phyloP scores from a whole-genome alignment of 2,797 vertebrate genomes.

The Scomberomorus guttatus region DNA sequence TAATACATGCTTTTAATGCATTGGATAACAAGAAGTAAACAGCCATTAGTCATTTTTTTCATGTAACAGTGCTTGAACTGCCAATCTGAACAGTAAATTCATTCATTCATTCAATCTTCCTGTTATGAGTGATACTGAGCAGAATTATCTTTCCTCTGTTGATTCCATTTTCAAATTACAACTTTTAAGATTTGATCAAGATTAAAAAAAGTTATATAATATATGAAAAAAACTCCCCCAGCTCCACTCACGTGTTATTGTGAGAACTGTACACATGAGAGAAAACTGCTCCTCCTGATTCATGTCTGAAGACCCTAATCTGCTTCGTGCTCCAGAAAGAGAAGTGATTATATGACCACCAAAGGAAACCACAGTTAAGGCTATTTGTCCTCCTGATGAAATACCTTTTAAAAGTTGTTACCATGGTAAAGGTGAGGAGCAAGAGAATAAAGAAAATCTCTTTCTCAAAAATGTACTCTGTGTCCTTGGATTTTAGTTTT shows the following conservation, averaged over 20 bases:
- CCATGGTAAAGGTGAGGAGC: conserved; percentile 34
- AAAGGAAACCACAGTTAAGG: conserved; percentile 14
- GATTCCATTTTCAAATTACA: not conserved
- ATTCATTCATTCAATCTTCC: not conserved
- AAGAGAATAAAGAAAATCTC: not conserved
- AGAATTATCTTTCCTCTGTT: no score
- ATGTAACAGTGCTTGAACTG: not conserved
- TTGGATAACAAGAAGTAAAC: not conserved
- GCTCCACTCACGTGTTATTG: not conserved
- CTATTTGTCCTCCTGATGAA: not conserved
- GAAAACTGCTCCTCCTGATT: not conserved
- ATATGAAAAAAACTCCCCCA: no score
- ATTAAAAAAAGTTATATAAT: no score
- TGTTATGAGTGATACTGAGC: not conserved
- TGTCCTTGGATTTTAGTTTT: no score
- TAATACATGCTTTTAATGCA: no score
- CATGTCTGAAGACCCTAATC: not conserved
- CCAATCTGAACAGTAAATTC: not conserved
- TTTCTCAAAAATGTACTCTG: not conserved
- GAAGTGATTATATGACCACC: not conserved
- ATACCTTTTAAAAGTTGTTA: conserved; percentile 7
- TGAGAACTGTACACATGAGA: no score
- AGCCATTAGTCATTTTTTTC: conserved; percentile 15
- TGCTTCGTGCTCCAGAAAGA: not conserved
- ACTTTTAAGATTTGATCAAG: not conserved